Percentiles rank a stretch among this genome's conserved stretches.
Evolutionary conservation across 1,140 invertebrate genomes (phyloP).

Genomic region (Leptinotarsa undecemlineata): DNA sequence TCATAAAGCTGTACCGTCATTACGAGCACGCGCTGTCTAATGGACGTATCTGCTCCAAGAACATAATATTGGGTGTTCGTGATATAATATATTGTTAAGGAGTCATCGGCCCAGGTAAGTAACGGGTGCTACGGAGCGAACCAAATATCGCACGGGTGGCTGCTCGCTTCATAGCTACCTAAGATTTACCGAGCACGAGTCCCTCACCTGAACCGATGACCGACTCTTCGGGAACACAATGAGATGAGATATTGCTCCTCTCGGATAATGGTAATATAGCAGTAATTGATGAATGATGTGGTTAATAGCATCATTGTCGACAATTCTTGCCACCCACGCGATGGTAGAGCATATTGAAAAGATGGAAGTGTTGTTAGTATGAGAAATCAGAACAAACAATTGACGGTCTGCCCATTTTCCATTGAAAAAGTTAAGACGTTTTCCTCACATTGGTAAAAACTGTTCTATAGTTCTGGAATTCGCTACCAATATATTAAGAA

Average conservation of each 20-base stretch:
- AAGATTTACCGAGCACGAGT: conserved; percentile 47
- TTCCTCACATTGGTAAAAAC: too few relatives aligned
- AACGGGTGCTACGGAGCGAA: conserved; percentile 45
- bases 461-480: too few relatives aligned
- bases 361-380: neutral
- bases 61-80: conserved; percentile 29
- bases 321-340: conserved; percentile 22
- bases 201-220: conserved; percentile 20
- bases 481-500: too few relatives aligned
- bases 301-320: conserved; percentile 29
- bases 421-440: too few relatives aligned
- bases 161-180: conserved; percentile 36
- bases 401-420: too few relatives aligned
- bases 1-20: neutral
- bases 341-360: neutral
- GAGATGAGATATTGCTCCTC: conserved; percentile 27
- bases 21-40: conserved; percentile 20
- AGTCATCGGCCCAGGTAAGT: conserved; percentile 46
- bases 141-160: conserved; percentile 50
- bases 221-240: conserved; percentile 23
- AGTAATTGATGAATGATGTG: conserved; percentile 23
- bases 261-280: conserved; percentile 22
- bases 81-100: conserved; percentile 44
- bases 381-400: too few relatives aligned
- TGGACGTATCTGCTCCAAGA: conserved; percentile 18